A percentile compares a stretch with the other conserved stretches of the same genome.
These are phyloP conservation scores for Drosophila parvula DNA, from an alignment of 1,140 invertebrate genomes.

Conservation along the genomic window DNA sequence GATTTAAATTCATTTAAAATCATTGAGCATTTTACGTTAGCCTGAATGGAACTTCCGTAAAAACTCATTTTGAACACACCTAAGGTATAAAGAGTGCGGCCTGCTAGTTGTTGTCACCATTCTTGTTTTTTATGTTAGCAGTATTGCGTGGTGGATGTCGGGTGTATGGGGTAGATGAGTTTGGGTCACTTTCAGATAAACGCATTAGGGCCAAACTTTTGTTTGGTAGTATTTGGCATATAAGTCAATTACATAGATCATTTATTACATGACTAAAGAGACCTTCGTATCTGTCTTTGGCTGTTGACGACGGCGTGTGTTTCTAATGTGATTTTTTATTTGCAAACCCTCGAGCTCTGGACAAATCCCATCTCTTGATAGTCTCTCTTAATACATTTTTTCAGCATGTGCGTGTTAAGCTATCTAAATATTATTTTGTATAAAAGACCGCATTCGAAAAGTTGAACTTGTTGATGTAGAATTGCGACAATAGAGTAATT, in stretches of 20 bases:
- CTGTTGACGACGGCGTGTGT: slow-evolving; percentile 69
- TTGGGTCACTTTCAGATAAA: slow-evolving; percentile 68
- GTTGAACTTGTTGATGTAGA: too few relatives aligned
- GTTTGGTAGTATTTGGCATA: slow-evolving; percentile 54
- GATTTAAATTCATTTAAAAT: too few relatives aligned
- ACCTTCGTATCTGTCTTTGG: slow-evolving; percentile 26
- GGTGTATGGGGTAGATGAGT: slow-evolving; percentile 16
- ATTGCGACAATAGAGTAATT: not conserved
- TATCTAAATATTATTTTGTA: slow-evolving; percentile 52
- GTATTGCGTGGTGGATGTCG: slow-evolving; percentile 1
- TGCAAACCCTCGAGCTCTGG: slow-evolving; percentile 5
- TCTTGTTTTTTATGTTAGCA: slow-evolving; percentile 7
- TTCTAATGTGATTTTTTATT: slow-evolving; percentile 81
- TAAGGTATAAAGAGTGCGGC: not conserved
- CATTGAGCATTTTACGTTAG: not conserved
- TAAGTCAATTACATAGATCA: slow-evolving; percentile 82
- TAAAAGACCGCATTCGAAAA: not conserved
- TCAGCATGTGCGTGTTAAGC: slow-evolving; percentile 27
- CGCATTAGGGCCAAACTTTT: slow-evolving; percentile 69
- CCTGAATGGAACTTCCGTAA: not conserved
- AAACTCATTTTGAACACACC: not conserved
- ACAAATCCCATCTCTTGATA: slow-evolving; percentile 26
- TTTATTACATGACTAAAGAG: slow-evolving; percentile 66
- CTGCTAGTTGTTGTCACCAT: not conserved
- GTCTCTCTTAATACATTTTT: slow-evolving; percentile 32